Base-by-base conservation (phyloP, 1,140 invertebrate species). In the Tetramorium alpestre region DNA sequence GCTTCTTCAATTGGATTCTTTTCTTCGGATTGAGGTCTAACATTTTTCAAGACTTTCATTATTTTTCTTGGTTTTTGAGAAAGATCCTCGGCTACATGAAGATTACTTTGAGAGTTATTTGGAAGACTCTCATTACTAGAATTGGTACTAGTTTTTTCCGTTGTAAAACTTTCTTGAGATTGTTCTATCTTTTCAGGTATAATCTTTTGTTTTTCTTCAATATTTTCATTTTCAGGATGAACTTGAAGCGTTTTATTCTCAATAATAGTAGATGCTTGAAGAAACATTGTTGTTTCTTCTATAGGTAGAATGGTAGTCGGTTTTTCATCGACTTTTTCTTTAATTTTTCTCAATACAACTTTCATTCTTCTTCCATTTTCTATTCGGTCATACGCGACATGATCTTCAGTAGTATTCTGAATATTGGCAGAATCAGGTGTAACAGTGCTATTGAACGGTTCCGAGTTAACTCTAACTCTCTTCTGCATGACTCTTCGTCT, bases 401-500 rank as follows among this genome's bases (percentile, higher is more conserved):
- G 3, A 49, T 67, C 47, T 22, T 41, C 25, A 25, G 41, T 44
- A 11, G 0, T 58, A 47, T 82, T 58, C 7, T 18, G 77, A 81
- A 69, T 22, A 41, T 69, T n/a, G 3, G 51, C 28, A 25, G 13
- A 47, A 22, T 73, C 7, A 3, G 67, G 13, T 47, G 3, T 58
- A 22, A 33, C 7, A 16, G 80, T 73, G 25, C 11, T 47, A 33
- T 8, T 58, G 11, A 33, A 47, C 25, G 51, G 6, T 72, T 60
- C 10, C 3, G 25, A 33, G 2, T 72, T 58, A 47, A 33, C 18
- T 73, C 80, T 56, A 6, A 28, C 3, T 58, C 67, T 82, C 10
- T 56, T 82, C 11, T 58, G 78, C 3, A n/a, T 13, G 22, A 56
- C 38, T 73, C 65, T 70, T 44, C 64, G 56, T 56, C 65, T 47